phyloP scores from a whole-genome alignment of 2,113 vertebrate species.

The Rousettus leschenaultii region DNA sequence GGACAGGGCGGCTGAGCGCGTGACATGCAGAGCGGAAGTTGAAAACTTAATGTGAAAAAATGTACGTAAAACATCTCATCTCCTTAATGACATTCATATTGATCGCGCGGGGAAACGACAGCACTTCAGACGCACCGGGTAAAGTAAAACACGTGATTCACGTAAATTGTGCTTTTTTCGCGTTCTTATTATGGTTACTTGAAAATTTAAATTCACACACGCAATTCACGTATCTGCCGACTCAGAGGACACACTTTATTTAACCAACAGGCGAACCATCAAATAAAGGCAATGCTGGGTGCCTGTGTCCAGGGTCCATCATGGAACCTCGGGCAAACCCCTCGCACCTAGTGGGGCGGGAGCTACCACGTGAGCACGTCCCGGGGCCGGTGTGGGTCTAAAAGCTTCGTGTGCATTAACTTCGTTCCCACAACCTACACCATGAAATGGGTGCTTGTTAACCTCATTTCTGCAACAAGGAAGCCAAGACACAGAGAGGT shows the following conservation, averaged over 20 bases:
- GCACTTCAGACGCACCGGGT: no score
- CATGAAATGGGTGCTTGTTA: not conserved
- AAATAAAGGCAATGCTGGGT: not conserved
- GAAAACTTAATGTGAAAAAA: not conserved
- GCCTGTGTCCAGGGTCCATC: not conserved
- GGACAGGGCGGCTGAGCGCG: fast-evolving
- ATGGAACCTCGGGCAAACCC: not conserved
- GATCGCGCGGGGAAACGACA: not conserved
- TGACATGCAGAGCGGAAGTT: no score
- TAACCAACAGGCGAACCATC: not conserved
- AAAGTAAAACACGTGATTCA: not conserved
- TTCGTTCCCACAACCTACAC: not conserved
- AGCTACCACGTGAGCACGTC: not conserved
- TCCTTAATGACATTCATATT: not conserved
- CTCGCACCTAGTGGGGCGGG: fast-evolving
- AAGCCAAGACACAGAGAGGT: not conserved
- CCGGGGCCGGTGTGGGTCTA: no score
- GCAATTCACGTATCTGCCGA: not conserved
- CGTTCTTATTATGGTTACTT: not conserved
- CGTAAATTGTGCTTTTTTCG: not conserved
- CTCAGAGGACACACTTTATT: not conserved
- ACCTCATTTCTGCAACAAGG: not conserved
- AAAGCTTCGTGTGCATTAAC: not conserved
- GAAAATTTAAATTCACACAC: not conserved
- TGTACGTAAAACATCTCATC: not conserved